Evolutionary conservation across 37 sponge, comb jelly and placozoan species (phyloP).

Genomic region (Amphimedon queenslandica): DNA sequence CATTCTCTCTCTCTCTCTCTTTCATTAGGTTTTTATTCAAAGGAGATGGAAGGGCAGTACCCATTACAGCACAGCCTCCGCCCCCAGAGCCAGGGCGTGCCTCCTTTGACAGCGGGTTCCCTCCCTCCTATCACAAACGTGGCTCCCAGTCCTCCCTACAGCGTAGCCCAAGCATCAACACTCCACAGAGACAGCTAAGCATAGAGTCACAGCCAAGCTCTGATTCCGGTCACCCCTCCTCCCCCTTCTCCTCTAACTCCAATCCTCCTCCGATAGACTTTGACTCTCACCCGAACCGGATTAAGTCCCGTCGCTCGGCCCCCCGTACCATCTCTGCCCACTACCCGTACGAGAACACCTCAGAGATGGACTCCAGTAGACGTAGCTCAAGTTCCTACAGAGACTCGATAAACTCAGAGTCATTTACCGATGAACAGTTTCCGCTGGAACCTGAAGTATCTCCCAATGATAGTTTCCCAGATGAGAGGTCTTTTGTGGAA

Average conservation of each 20-base stretch:
- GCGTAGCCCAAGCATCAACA: not conserved
- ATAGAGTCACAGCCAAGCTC: not conserved
- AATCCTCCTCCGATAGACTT: constrained; percentile 39
- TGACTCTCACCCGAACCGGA: constrained; percentile 38
- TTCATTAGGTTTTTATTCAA: constrained; percentile 34
- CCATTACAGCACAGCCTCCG: constrained; percentile 7
- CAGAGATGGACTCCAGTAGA: not conserved
- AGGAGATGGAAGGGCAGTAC: constrained; percentile 43
- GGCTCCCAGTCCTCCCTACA: not conserved
- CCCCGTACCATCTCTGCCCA: not conserved
- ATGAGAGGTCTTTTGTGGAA: not conserved
- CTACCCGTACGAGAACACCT: not conserved
- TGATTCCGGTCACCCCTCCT: constrained; percentile 28
- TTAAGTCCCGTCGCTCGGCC: not conserved
- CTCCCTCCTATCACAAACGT: constrained; percentile 4
- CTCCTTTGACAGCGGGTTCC: constrained; percentile 19
- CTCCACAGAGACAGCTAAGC: constrained; percentile 2
- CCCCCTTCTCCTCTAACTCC: not conserved
- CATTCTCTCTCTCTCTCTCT: not conserved
- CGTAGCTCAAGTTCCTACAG: not conserved
- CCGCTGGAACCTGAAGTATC: not conserved
- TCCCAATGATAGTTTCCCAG: not conserved
- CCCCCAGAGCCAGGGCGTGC: constrained; percentile 3
- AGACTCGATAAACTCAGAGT: not conserved
- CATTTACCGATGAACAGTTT: not conserved